Base-by-base conservation (phyloP, 2,113 vertebrate genomes). In the Picathartes gymnocephalus region DNA sequence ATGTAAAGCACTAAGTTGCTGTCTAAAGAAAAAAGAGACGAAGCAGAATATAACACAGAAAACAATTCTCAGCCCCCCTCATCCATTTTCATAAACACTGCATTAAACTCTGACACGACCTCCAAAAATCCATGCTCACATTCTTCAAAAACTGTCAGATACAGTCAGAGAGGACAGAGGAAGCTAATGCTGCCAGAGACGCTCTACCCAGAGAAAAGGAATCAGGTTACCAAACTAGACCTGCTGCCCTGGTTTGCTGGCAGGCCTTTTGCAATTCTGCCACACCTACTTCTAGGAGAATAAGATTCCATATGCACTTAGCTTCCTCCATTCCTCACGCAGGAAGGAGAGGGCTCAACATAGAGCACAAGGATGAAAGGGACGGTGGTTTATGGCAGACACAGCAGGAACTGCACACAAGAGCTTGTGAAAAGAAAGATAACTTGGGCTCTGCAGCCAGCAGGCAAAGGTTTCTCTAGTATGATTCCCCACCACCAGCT, bases 121-220 rank as follows among this genome's bases (percentile, higher is more conserved):
- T 96, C 84, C 81, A 96, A 96, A 97, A 96, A 93, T 76, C 89
- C 88, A 79, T 51, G 81, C 91, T 89, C 92, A 21, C 80, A 86
- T 93, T 50, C 82, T 81, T 95, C 89, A 94, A 81, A 76, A 84
- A 39, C 76, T 78, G 80, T 94, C 92, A 90, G 65, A 76, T 31
- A 25, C 61, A 69, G 77, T 47, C 48, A 76, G 83, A 60, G 54
- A 92, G 64, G 77, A 92, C 54, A 83, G 4, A 31, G 39, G 68
- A 58, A 81, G 65, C 60, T 64, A 68, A 66, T 2, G 5, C 19
- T 86, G 80, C 92, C 94, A 83, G 56, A 85, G 81, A 37, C 64
- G 66, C 39, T 68, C 40, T 50, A 76, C 28, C 57, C 58, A 42
- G 45, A 60, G 73, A 69, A 69, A 20, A 31, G 37, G 50, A 88